Base-by-base conservation (phyloP, 2,113 vertebrate genomes). In the Australoheros scitulus region DNA sequence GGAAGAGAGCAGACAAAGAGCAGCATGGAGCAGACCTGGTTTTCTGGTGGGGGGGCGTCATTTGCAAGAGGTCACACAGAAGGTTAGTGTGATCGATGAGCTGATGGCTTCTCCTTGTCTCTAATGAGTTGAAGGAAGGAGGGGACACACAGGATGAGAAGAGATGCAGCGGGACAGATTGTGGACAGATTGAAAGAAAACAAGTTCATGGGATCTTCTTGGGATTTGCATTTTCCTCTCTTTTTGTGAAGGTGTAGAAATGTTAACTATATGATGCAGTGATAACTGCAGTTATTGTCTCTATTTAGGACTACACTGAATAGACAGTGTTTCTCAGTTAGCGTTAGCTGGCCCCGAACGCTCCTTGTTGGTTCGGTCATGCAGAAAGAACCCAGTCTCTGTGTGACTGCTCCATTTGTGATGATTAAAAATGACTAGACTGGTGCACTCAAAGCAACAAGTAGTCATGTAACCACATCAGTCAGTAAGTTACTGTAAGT, bases 1-100 rank as follows among this genome's bases (percentile, higher is more conserved):
- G 95, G 93, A 95, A 94, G 91, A 70, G 80, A 65, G 82, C 85
- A 91, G 91, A 95, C 93, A 94, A 92, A 92, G 88, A 86, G 22
- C 65, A 81, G 80, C 80, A 61, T 64, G 81, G 50, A 80, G 80
- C 87, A 77, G 90, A 90, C 85, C 79, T 87, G 88, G 43, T 61
- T 56, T 81, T 88, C 50, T 70, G 41, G 13, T 13, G 6, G 17
- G 50, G 14, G 75, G 56, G n/a, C 32, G 43, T 74, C 52, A 4
- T 90, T 85, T 85, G 85, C 75, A 36, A 78, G 41, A 36, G 85
- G 84, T 89, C 89, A 86, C 63, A 26, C 32, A 50, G 34, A 70
- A 82, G 82, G 87, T 77, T 77, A 87, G 81, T 11, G 59, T 87
- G 87, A 93, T 89, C 55, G 70, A 89, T 92, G 87, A 70, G 68